phyloP scores from a whole-genome alignment of 2,797 vertebrate species.

The Limnodromus scolopaceus region DNA sequence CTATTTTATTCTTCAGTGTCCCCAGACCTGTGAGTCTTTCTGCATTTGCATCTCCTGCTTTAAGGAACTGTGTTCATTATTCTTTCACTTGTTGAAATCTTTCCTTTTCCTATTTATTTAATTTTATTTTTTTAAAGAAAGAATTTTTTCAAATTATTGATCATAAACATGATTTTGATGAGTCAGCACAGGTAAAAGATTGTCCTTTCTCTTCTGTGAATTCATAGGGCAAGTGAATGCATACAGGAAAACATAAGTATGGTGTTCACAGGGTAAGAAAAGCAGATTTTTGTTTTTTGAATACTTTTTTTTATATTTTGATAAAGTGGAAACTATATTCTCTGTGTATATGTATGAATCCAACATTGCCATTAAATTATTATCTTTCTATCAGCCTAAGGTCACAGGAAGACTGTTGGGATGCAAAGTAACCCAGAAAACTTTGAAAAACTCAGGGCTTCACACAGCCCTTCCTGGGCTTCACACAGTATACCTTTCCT shows the following conservation, averaged over 20 bases:
- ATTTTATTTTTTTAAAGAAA: not conserved
- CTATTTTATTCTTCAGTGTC: not conserved
- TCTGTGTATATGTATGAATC: not conserved
- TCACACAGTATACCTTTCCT: not conserved
- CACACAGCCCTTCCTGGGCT: not conserved
- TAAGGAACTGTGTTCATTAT: not conserved
- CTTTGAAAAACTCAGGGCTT: not conserved
- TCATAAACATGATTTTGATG: not conserved
- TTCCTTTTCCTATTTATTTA: not conserved
- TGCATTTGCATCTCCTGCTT: not conserved
- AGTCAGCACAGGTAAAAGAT: not conserved
- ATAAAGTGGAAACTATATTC: not conserved
- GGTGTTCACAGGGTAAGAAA: not conserved
- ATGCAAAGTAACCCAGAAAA: not conserved
- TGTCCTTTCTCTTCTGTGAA: not conserved
- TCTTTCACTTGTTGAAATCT: not conserved
- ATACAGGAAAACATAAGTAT: fast-evolving
- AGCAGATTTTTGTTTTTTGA: not conserved
- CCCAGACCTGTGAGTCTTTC: not conserved
- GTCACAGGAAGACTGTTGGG: not conserved
- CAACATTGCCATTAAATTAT: not conserved
- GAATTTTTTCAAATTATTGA: not conserved
- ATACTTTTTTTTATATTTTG: not conserved
- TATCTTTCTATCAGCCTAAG: not conserved
- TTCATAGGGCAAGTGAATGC: not conserved